Evolutionary conservation across 2,888 invertebrate genomes (phyloP), one percentile per base, ranked within the genome.

Genomic region (Chromoteleia sp.): DNA sequence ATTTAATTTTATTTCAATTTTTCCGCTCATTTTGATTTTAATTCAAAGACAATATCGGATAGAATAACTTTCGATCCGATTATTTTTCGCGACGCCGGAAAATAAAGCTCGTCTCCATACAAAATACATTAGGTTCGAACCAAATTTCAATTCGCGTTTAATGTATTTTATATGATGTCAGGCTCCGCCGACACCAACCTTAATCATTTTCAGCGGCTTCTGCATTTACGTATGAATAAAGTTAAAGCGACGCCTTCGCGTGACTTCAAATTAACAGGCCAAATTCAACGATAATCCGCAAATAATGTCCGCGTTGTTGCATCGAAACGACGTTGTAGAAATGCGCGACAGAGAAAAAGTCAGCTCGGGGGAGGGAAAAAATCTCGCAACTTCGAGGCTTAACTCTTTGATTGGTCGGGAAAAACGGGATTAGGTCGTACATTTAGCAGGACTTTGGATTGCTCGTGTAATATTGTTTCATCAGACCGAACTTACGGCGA

Each of bases 391-490:
- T 59, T 41, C 15, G 41, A 12, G 41, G 41, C 41, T 48, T 59
- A 61, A 61, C 54, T 68, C 56, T 61, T 73, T 73, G 52, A 73
- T 61, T 61, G 43, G 41, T 4, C 33, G 17, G 61, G 52, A 10
- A 61, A n/a, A 73, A 61, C 33, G 30, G 52, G 54, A 73, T 73
- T 73, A 73, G 52, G 33, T 73, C 29, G 43, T 73, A 41, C 54
- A 54, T 73, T 61, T 30, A 61, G 48, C 39, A 50, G 61, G 56
- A 52, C 56, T 73, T 73, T 17, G 33, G 54, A 52, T 73, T 52
- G 52, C 52, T 73, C n/a, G 43, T 25, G 21, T 73, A 73, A 73
- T 73, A 52, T 52, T 54, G 61, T 73, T 73, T 73, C 73, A 54
- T 73, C 41, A 41, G 36, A 30, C 14, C 39, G 45, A 73, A 73